Percentiles rank a stretch among this genome's conserved stretches.
phyloP scores from a whole-genome alignment of 1,140 invertebrate genomes.

The Diorhabda carinulata region DNA sequence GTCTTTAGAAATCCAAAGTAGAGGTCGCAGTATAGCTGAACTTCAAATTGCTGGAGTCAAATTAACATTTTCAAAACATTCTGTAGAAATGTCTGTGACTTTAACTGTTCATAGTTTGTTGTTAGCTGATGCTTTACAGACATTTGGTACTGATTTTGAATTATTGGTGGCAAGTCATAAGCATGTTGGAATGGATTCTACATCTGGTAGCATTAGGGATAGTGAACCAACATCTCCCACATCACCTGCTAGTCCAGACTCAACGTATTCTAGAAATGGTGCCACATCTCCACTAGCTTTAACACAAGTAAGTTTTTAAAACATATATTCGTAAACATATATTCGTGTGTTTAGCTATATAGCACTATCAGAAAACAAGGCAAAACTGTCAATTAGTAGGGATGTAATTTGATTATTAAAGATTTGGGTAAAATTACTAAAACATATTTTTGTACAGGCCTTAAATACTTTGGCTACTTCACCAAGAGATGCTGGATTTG shows the following conservation, averaged over 20 bases:
- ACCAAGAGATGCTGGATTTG: conserved; percentile 25
- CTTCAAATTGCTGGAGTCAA: conserved; percentile 86
- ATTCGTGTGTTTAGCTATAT: too few relatives aligned
- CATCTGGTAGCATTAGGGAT: conserved; percentile 86
- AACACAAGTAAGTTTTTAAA: conserved; percentile 47
- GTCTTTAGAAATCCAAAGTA: conserved; percentile 79
- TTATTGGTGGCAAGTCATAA: conserved; percentile 90
- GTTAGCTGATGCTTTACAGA: conserved; percentile 90
- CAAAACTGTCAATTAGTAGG: too few relatives aligned
- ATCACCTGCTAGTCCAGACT: conserved; percentile 67
- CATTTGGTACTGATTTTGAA: conserved; percentile 92
- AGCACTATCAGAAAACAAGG: too few relatives aligned
- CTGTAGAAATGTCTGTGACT: conserved; percentile 68
- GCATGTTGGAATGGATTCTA: conserved; percentile 89
- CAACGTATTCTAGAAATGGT: conserved; percentile 40
- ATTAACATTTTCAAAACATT: conserved; percentile 67
- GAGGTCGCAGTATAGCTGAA: conserved; percentile 82
- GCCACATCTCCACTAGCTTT: conserved; percentile 57
- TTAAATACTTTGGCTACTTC: conserved; percentile 45
- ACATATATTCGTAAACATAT: too few relatives aligned
- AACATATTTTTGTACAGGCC: conserved; percentile 28
- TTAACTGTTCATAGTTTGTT: conserved; percentile 89
- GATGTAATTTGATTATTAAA: too few relatives aligned
- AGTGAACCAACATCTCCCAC: conserved; percentile 86
- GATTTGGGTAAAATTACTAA: too few relatives aligned